Base-by-base conservation (phyloP, 2,113 vertebrate species). In the Percopsis transmontana region DNA sequence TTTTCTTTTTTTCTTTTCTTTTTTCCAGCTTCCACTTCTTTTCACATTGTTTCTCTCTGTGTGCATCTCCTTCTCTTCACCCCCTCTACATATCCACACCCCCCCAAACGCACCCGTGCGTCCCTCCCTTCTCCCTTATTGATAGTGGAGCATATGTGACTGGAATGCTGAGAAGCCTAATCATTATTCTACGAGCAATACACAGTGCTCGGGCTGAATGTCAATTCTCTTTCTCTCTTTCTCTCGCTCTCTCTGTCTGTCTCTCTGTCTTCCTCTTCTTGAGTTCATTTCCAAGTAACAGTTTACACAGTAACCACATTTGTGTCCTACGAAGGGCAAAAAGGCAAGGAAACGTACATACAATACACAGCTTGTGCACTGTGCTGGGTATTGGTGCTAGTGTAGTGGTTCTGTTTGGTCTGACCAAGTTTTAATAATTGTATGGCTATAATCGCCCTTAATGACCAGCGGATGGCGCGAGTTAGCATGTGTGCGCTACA, bases 171-270 rank as follows among this genome's bases (percentile, higher is more conserved):
- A 93, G 70, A 56, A 90, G 87, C 89, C 27, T 93, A 81, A 92
- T 93, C 90, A 92, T 92, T 92, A 93, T 92, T 92, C 92, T 77
- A 84, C 80, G 52, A 88, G 87, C 86, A 65, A 78, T 85, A 81
- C 75, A 66, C 83, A 82, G 86, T 44, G 74, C 82, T 88, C 39
- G 70, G 79, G 76, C 79, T 81, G 91, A 92, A 92, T 92, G 91
- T 91, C 91, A 92, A 91, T 90, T 75, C 77, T 44, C 74, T 75
- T 70, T 27, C 51, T 62, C 66, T 70, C 55, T 65, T 56, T 39
- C 70, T 72, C 72, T 45, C 40, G 18, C 67, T 41, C 50, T 27
- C 47, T 1, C 62, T 15, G 20, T 21, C 56, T 59, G 39, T 6
- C 20, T 76, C 54, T 70, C 76, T 53, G 57, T 45, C 50, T 53